A percentile compares a stretch with the other conserved stretches of the same genome.
These are phyloP conservation scores for Stegodyphus dumicola DNA, from an alignment of 1,140 invertebrate species.

Conservation along the genomic window DNA sequence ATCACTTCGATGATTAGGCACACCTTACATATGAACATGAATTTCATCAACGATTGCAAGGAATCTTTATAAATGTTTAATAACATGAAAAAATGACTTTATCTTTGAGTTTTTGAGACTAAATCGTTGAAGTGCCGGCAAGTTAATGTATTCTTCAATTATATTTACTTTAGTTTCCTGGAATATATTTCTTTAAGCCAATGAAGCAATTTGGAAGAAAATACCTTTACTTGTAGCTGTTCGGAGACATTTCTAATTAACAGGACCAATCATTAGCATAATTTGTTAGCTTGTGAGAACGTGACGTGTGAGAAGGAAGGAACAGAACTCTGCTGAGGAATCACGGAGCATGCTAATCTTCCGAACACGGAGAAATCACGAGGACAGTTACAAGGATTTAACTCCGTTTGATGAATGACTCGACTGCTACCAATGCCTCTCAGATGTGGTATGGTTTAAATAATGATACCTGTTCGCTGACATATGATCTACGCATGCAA, in stretches of 20 bases:
- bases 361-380: conserved; percentile 10
- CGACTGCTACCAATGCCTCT: conserved; percentile 1
- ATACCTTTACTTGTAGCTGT: too few species aligned
- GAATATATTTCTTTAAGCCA: background rate
- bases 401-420: conserved; percentile 3
- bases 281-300: background rate
- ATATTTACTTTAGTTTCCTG: background rate
- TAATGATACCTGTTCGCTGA: conserved; percentile 7
- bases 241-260: conserved; percentile 1
- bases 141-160: background rate
- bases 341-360: conserved; percentile 1
- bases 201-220: too few species aligned
- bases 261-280: background rate
- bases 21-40: too few species aligned
- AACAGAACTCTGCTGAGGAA: conserved; percentile 3
- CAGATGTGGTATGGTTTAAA: background rate
- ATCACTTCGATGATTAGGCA: too few species aligned
- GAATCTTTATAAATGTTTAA: too few species aligned
- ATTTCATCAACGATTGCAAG: too few species aligned
- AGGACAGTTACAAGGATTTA: background rate
- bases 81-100: too few species aligned
- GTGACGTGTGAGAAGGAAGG: background rate
- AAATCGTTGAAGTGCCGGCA: background rate
- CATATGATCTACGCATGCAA: conserved; percentile 14
- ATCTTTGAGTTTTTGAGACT: too few species aligned